Evolutionary conservation across 2,113 vertebrate species (phyloP), one percentile per base, ranked within the genome.

Genomic region (Antennarius striatus): DNA sequence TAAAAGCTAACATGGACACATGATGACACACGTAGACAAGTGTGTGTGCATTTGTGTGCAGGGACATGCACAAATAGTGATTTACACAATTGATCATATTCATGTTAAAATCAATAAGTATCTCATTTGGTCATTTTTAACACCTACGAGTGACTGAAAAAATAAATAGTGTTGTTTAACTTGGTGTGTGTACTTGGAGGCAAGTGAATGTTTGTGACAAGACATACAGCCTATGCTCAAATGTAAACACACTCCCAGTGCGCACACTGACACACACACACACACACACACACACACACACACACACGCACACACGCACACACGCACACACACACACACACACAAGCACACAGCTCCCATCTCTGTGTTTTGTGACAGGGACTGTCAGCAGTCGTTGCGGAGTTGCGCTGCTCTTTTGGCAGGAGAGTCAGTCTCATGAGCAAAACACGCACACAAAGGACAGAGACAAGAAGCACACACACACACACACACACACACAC

Each of bases 381-480:
- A 55, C 69, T 84, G 81, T 82, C 86, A 86, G 65, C 46, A 73
- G 57, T 17, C 48, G 59, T 16, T 68, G 73, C 73, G 71, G 70
- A 82, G 61, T 59, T 54, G 47, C 36, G 61, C 51, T 73, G 62
- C 67, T 71, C 77, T 72, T 64, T 62, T 75, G 51, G 48, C 51
- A 56, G 42, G 54, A 57, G 66, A 71, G 49, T 50, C 22, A 8
- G 64, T 62, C 76, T 79, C 56, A 56, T 52, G 57, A 82, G 63
- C 56, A 69, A 65, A 50, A 46, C 46, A 46, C 40, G 42, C 43
- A 50, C 56, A 58, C 17, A 48, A 22, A 22, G 1, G 22, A 22
- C 22, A 22, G 2, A 22, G 22, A 22, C 22, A 22, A 22, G 22
- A 22, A 22, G 39, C 51, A 63, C 16, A 46, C 40, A 47, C 43